A percentile compares a stretch with the other conserved stretches of the same genome.
Conservation (phyloP, 2,888 invertebrate species). For the Mythimna ferrago region DNA sequence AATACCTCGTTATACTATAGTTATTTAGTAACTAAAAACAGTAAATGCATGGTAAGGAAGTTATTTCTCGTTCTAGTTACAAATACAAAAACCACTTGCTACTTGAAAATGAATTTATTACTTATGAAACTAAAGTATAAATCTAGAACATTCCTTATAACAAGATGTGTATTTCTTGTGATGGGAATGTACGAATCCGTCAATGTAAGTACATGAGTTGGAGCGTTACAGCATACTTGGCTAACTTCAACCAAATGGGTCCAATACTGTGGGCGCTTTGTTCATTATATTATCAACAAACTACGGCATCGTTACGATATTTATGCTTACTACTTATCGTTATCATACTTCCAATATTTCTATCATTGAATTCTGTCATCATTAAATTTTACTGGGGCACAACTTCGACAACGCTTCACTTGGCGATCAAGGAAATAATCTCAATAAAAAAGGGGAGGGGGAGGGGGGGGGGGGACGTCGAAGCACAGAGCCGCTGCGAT, state of each 20-base stretch:
- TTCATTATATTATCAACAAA: conserved; percentile 70
- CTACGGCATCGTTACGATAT: conserved; percentile 78
- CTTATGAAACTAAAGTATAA: conserved; percentile 14
- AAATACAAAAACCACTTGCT: conserved; percentile 27
- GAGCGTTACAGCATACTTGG: conserved; percentile 9
- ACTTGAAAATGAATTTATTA: conserved; percentile 24
- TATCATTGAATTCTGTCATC: conserved; percentile 71
- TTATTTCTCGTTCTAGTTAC: conserved; percentile 3
- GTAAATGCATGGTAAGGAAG: conserved; percentile 49
- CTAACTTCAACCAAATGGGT: conserved; percentile 34
- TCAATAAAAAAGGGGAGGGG: conserved; percentile 47
- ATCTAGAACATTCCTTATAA: conserved; percentile 36
- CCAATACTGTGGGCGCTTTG: conserved; percentile 60
- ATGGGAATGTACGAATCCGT: conserved; percentile 17
- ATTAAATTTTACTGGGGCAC: conserved; percentile 67
- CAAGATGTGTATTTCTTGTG: conserved; percentile 16
- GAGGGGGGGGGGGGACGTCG: background rate
- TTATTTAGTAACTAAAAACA: conserved; percentile 4
- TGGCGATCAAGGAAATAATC: conserved; percentile 51
- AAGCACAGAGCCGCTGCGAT: background rate
- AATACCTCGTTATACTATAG: background rate
- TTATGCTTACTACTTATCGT: conserved; percentile 86
- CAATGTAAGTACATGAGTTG: background rate
- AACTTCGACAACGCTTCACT: conserved; percentile 48
- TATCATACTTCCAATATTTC: conserved; percentile 72